These are phyloP conservation scores for Meteorus cinctellus DNA, from an alignment of 2,888 invertebrate genomes.

Conservation along the genomic window DNA sequence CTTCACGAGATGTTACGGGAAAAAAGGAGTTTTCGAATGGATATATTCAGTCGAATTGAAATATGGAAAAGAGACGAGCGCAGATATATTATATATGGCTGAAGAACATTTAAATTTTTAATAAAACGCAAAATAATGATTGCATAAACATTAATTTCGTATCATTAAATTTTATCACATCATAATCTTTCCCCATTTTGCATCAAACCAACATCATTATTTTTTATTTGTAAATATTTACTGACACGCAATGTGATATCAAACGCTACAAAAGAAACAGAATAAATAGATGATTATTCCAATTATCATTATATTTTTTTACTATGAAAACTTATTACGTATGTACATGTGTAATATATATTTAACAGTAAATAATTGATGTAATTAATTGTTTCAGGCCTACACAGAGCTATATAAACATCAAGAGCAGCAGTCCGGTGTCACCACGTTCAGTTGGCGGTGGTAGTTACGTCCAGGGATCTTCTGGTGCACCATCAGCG, in stretches of 20 bases:
- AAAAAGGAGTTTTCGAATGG: not conserved
- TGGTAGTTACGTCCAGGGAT: constrained; percentile 64
- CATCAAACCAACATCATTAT: not conserved
- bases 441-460: constrained; percentile 67
- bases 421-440: constrained; percentile 70
- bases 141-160: constrained; percentile 22
- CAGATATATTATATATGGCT: not conserved
- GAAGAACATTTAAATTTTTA: not conserved
- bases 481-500: constrained; percentile 65
- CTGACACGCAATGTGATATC: not conserved
- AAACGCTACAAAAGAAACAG: not conserved
- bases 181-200: not conserved
- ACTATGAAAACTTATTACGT: no score
- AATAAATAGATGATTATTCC: not conserved
- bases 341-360: not conserved
- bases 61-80: not conserved
- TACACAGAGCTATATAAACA: constrained; percentile 69
- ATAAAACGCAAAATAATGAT: not conserved
- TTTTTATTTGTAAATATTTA: not conserved
- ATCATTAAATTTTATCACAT: constrained; percentile 21
- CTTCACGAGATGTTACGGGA: not conserved
- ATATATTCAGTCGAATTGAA: not conserved
- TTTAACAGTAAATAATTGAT: not conserved
- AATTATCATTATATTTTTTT: not conserved
- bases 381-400: constrained; percentile 60